Evolutionary conservation across 2,113 vertebrate species (phyloP), one percentile per base, ranked within the genome.

Genomic region (Ramphastos sulfuratus): DNA sequence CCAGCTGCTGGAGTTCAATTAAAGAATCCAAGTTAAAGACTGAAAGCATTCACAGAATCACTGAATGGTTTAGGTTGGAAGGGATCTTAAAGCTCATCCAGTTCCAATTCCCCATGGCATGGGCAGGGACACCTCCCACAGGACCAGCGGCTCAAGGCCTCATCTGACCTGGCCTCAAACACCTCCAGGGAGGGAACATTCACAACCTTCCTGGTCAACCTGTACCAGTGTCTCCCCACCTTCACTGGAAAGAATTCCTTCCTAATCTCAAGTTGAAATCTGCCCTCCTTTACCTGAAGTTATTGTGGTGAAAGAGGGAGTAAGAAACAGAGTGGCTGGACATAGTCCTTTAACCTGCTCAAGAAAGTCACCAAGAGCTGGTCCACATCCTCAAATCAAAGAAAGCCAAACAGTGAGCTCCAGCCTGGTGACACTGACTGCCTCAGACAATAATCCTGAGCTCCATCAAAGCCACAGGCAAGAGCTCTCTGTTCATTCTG

Each of bases 351-450:
- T 65, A 42, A 71, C 35, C 64, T 66, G 52, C 74, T 61, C 4
- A 30, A 60, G 52, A 23, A 59, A 55, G 30, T 12, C 12, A 18
- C 11, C 1, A 1, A 6, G 12, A 77, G 20, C 2, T 5, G 0
- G 7, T 30, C 27, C 54, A 50, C 58, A 39, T 5, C 70, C 44
- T 54, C 21, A 33, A 15, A 24, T 24, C 50, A 48, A 25, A 33
- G 25, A 27, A 27, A 60, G 10, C 33, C 10, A 2, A 54, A 21
- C 28, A 31, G 15, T 18, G 2, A 5, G 25, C 59, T 74, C 66
- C 60, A 37, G 5, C 12, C 6, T 4, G 5, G 25, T 3, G 30
- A 16, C 0, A 1, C 11, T 31, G 12, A 2, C 15, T 16, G 28
- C 54, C 79, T 54, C 69, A 25, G 50, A 12, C 28, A 27, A 24